Percentiles rank a stretch among this genome's conserved stretches.
Evolutionary conservation across 2,113 vertebrate species (phyloP).

Genomic region (Psittacus erithacus): DNA sequence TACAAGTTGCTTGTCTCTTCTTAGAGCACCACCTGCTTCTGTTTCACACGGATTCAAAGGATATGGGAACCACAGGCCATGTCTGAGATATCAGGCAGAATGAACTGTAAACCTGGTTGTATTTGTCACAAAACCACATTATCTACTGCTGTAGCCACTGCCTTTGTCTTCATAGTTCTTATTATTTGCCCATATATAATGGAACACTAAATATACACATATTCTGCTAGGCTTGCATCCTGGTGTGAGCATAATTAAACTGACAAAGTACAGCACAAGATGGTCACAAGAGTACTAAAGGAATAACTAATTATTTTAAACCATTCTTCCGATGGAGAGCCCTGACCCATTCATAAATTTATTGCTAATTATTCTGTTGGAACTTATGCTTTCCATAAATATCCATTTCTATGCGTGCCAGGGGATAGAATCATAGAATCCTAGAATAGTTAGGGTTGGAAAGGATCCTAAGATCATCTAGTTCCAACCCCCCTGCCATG

Average conservation of each 20-base stretch:
- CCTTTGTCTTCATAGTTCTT: conserved; percentile 6
- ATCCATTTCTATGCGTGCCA: rapidly evolving
- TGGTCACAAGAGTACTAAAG: neutral
- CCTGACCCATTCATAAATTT: neutral
- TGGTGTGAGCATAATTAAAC: neutral
- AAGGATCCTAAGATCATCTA: no score
- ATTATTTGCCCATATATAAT: neutral
- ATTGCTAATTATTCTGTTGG: neutral
- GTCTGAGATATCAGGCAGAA: neutral
- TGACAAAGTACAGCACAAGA: neutral
- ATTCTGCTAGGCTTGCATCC: neutral
- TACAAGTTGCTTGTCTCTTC: neutral
- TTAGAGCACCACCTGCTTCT: neutral
- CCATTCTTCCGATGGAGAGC: neutral
- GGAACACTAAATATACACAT: neutral
- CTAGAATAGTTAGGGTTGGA: no score
- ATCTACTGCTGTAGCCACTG: neutral
- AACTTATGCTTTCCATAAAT: neutral
- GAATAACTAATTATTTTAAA: neutral
- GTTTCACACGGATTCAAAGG: conserved; percentile 3
- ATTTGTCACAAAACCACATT: neutral
- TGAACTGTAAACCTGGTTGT: neutral
- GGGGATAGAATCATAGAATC: neutral
- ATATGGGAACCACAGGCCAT: neutral
- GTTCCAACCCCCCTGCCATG: no score